Percentiles rank a stretch among this genome's conserved stretches.
phyloP scores from a whole-genome alignment of 2,888 invertebrate species.

The Esperia sulphurella region DNA sequence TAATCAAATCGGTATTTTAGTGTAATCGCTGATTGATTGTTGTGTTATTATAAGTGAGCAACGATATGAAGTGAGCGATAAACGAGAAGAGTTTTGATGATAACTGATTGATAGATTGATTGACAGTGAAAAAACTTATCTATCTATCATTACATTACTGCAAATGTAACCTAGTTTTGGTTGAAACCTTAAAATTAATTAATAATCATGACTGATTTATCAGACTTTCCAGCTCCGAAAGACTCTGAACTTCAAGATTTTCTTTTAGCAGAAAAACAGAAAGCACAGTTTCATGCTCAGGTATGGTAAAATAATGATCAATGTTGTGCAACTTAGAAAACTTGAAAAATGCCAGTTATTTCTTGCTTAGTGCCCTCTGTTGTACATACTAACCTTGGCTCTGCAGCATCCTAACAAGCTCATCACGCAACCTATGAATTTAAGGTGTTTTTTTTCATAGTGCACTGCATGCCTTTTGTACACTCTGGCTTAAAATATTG shows the following conservation, averaged over 20 bases:
- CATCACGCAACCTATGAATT: too few species aligned
- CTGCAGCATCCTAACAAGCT: too few species aligned
- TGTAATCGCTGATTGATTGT: too few species aligned
- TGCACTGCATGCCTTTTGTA: too few species aligned
- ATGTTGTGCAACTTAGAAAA: not conserved
- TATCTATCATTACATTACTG: not conserved
- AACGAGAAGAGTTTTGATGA: not conserved
- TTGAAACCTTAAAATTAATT: not conserved
- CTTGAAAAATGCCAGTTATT: too few species aligned
- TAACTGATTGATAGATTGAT: not conserved
- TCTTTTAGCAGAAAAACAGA: slow-evolving; percentile 90
- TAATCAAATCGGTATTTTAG: too few species aligned
- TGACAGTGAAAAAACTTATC: not conserved
- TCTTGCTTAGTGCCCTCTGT: too few species aligned
- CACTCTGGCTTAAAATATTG: too few species aligned
- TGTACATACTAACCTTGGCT: too few species aligned
- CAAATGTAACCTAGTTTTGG: not conserved
- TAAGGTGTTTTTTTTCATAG: too few species aligned
- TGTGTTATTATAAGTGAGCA: too few species aligned
- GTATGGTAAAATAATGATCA: slow-evolving; percentile 61
- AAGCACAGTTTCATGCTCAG: slow-evolving; percentile 93
- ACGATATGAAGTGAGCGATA: too few species aligned
- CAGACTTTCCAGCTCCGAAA: slow-evolving; percentile 59
- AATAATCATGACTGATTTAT: slow-evolving; percentile 53
- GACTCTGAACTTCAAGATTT: slow-evolving; percentile 92